Base-by-base conservation (phyloP, 1,140 invertebrate species). In the Drosophila athabasca region DNA sequence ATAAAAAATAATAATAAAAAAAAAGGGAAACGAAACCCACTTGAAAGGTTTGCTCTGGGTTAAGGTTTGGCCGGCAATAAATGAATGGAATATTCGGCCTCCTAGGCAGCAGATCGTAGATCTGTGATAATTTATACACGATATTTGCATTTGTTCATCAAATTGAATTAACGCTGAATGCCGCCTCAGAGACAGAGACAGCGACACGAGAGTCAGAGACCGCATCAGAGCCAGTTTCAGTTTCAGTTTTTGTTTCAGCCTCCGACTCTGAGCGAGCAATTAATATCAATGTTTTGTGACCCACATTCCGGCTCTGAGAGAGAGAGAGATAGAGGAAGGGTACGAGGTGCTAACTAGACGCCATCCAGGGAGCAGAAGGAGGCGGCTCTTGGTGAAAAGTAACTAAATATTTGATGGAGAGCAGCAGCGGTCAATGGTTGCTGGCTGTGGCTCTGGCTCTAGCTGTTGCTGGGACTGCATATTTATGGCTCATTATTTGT, bases 401-500 rank as follows among this genome's bases (percentile, higher is more conserved):
- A 74, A 77, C 43, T 64, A 48, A 54, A 58, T 66, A 69, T 55
- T 39, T 69, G 50, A 52, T 53, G 45, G 17, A 29, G 41, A 26
- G 22, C 60, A 41, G 44, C n/a, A 41, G 44, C n/a, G n/a, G 58
- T 57, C 58, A 57, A 62, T 70, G 66, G 24, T 26, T 26, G 24
- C 24, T 5, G 24, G 24, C 24, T 26, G 24, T 26, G 24, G 22
- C 41, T 45, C 7, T 71, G 48, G 43, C 24, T 26, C n/a, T 48
- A 15, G 17, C 19, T 45, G 60, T 29, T 45, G 17, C 26, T 31
- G 49, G 43, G 76, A 66, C 75, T 87, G 82, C 75, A 87, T 87
- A 88, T 87, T 88, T 83, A 87, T 83, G 82, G 59, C 82, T 88
- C 82, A 87, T 87, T 87, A 87, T 87, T 87, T 87, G 83, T 72